phyloP scores from a whole-genome alignment of 2,797 vertebrate species.

The Helicolenus hilgendorfi region DNA sequence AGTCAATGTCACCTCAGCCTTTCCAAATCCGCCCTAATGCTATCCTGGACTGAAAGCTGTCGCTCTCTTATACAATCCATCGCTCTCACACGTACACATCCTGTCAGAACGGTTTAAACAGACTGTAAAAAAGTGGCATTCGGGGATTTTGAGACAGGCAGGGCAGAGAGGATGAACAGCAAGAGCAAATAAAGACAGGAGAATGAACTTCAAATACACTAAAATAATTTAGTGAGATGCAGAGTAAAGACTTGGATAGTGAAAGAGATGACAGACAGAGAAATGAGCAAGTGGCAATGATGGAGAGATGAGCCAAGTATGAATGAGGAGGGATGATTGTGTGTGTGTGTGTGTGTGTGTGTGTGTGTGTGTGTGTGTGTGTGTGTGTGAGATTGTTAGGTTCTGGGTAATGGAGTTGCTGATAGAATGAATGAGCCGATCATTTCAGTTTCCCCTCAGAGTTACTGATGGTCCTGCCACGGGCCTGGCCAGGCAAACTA shows the following conservation, averaged over 20 bases:
- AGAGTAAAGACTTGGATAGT: constrained; percentile 19
- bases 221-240: constrained; percentile 13
- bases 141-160: constrained; percentile 12
- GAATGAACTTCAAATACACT: neutral
- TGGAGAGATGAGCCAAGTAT: constrained; percentile 12
- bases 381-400: neutral
- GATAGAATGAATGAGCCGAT: constrained; percentile 66
- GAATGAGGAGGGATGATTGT: neutral
- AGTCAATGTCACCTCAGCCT: constrained; percentile 50
- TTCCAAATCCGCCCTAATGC: constrained; percentile 38
- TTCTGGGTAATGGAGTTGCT: constrained; percentile 65
- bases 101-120: constrained; percentile 23
- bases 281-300: constrained; percentile 37
- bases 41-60: constrained; percentile 27
- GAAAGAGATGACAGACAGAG: constrained; percentile 21
- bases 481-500: constrained; percentile 44
- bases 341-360: neutral
- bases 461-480: constrained; percentile 69
- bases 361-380: neutral
- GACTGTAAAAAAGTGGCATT: constrained; percentile 22
- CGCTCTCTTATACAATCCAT: neutral
- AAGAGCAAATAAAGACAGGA: neutral
- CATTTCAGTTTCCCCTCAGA: constrained; percentile 69
- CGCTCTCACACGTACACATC: constrained; percentile 13
- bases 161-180: constrained; percentile 2